Percentiles rank a stretch among this genome's conserved stretches.
phyloP scores from a whole-genome alignment of 2,113 vertebrate species.

The Zootoca vivipara region DNA sequence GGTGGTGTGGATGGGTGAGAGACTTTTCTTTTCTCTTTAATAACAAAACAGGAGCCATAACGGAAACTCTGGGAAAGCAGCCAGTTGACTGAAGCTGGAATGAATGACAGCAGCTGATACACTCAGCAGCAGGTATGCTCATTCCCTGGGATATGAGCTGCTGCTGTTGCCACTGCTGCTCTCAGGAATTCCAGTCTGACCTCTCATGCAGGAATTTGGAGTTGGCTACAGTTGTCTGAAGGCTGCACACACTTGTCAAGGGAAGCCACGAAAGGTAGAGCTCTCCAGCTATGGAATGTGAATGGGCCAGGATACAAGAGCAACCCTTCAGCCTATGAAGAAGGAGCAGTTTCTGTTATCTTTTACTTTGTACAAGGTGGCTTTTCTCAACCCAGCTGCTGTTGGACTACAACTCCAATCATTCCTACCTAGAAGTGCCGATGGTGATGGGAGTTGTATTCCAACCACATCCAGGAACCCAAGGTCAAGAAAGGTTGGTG shows the following conservation, averaged over 20 bases:
- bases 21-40: too few relatives aligned
- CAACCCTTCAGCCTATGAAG: neutral
- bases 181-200: neutral
- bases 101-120: slow-evolving; percentile 13
- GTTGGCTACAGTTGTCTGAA: neutral
- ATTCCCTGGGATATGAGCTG: neutral
- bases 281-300: neutral
- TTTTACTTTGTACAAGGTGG: neutral
- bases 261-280: neutral
- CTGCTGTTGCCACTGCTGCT: neutral
- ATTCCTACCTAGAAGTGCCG: too few relatives aligned
- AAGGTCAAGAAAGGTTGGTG: too few relatives aligned
- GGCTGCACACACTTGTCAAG: too few relatives aligned
- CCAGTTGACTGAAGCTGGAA: slow-evolving; percentile 2
- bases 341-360: neutral
- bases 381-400: too few relatives aligned
- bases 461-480: too few relatives aligned
- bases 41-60: slow-evolving; percentile 10
- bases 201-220: neutral
- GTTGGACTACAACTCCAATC: too few relatives aligned
- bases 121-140: neutral
- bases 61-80: neutral
- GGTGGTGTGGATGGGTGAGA: neutral
- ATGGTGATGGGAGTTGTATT: too few relatives aligned
- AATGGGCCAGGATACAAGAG: neutral